A percentile compares a stretch with the other conserved stretches of the same genome.
Evolutionary conservation across 2,113 vertebrate genomes (phyloP).

Genomic region (Eretmochelys imbricata): DNA sequence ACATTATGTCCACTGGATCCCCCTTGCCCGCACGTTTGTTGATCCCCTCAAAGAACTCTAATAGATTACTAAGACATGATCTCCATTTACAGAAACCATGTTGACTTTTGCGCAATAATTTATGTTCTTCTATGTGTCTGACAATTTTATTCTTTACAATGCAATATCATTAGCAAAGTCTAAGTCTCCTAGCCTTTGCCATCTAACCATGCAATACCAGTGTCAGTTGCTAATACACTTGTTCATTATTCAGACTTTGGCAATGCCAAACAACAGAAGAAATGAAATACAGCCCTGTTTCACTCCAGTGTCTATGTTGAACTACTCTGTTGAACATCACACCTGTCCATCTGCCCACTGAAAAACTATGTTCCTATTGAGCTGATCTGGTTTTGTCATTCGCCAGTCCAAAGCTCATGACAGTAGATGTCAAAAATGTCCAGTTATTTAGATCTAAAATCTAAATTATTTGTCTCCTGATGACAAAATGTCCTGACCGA

Average conservation of each 20-base stretch:
- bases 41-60: too few relatives aligned
- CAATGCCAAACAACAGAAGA: not conserved
- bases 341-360: not conserved
- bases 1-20: too few relatives aligned
- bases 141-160: not conserved
- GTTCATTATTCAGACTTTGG: not conserved
- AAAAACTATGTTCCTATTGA: not conserved
- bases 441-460: not conserved
- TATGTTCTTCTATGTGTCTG: too few relatives aligned
- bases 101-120: too few relatives aligned
- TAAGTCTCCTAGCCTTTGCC: too few relatives aligned
- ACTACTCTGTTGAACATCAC: not conserved
- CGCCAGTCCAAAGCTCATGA: not conserved
- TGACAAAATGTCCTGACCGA: conserved; percentile 39
- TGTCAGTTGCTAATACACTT: not conserved
- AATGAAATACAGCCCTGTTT: not conserved
- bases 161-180: not conserved
- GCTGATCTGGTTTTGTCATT: not conserved
- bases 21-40: too few relatives aligned
- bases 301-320: not conserved
- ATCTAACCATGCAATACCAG: not conserved
- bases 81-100: too few relatives aligned
- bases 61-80: too few relatives aligned
- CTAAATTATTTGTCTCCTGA: conserved; percentile 6
- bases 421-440: not conserved